Percentiles rank a stretch among this genome's conserved stretches.
Evolutionary conservation across 2,888 invertebrate genomes (phyloP).

Genomic region (Agonum fuliginosum): DNA sequence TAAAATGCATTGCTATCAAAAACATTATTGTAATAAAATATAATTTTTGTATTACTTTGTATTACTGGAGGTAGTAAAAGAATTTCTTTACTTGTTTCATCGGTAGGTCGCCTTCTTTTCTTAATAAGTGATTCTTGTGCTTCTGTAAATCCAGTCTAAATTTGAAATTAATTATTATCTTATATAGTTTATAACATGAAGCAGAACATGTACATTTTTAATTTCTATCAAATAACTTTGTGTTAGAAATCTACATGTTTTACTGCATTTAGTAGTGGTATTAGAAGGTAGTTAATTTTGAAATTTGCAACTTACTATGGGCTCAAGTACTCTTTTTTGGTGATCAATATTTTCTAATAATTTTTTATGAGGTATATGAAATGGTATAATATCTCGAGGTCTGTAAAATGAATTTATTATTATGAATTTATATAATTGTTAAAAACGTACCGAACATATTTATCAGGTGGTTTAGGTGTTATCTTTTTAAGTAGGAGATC

Average conservation of each 20-base stretch:
- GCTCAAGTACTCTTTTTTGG: constrained; percentile 76
- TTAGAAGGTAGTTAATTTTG: constrained; percentile 34
- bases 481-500: constrained; percentile 10
- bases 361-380: constrained; percentile 78
- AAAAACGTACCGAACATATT: constrained; percentile 25
- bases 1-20: not conserved
- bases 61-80: not conserved
- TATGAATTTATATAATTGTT: not conserved
- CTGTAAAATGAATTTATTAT: constrained; percentile 63
- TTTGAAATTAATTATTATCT: constrained; percentile 54
- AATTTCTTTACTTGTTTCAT: not conserved
- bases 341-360: constrained; percentile 78
- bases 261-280: too few species aligned
- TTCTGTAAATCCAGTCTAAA: constrained; percentile 75
- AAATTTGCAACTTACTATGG: constrained; percentile 73
- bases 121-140: constrained; percentile 73
- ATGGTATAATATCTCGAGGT: constrained; percentile 72
- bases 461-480: not conserved
- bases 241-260: too few species aligned
- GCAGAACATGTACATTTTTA: too few species aligned
- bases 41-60: not conserved
- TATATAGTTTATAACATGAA: too few species aligned
- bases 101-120: constrained; percentile 60
- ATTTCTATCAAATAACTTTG: too few species aligned
- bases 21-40: not conserved